Evolutionary conservation across 1,140 invertebrate genomes (phyloP).

Genomic region (Trichonephila clavata): DNA sequence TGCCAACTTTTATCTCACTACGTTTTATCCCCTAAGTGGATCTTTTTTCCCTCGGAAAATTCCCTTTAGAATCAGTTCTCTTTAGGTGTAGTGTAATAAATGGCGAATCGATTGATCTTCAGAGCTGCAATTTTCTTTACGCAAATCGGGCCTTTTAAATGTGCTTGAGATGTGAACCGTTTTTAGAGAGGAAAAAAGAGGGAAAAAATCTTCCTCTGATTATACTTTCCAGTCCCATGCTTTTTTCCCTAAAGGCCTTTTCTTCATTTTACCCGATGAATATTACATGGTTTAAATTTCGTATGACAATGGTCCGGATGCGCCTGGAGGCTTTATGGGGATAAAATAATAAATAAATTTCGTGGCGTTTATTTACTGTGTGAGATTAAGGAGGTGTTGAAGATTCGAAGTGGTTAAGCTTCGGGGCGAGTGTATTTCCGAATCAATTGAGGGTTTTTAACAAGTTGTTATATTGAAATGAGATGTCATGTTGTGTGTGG

Average conservation of each 20-base stretch:
- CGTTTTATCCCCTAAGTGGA: background rate
- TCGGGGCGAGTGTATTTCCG: background rate
- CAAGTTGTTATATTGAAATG: no score
- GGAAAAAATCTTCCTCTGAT: background rate
- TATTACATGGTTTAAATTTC: background rate
- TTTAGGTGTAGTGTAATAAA: background rate
- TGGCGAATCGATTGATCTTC: background rate
- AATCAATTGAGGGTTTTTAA: background rate
- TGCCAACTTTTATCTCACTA: background rate
- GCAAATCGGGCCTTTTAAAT: conserved; percentile 11
- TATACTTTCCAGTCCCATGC: background rate
- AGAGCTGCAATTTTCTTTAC: conserved; percentile 2
- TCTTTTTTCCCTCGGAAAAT: background rate
- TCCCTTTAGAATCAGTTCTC: background rate
- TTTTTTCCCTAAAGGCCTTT: background rate
- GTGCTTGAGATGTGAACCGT: background rate
- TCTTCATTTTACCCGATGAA: background rate
- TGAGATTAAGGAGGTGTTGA: background rate
- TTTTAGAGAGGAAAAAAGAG: background rate
- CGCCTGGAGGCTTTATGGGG: background rate
- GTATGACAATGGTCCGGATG: background rate
- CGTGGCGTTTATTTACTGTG: background rate
- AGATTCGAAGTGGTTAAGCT: background rate
- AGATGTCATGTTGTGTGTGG: no score
- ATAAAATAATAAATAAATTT: background rate